Conservation (phyloP, 2,888 invertebrate genomes). For the Erynnis tages region DNA sequence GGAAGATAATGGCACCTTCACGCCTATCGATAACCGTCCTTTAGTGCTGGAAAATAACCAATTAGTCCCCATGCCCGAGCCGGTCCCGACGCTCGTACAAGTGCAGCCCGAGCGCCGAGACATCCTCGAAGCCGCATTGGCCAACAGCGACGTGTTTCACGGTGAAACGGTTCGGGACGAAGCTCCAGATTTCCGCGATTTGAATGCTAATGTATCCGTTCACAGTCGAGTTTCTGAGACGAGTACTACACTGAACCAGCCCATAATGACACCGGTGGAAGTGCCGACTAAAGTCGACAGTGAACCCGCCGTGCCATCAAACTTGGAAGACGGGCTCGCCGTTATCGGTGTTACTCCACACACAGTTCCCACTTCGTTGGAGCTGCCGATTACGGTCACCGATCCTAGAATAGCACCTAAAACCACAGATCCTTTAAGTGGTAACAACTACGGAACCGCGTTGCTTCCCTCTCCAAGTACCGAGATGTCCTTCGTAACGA, state of each 20-base stretch:
- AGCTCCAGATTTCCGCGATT: conserved; percentile 82
- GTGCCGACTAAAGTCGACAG: conserved; percentile 80
- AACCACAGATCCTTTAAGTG: conserved; percentile 63
- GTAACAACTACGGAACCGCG: conserved; percentile 48
- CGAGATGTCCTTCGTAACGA: conserved; percentile 55
- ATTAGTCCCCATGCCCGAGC: conserved; percentile 69
- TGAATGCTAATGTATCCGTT: conserved; percentile 79
- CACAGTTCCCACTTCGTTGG: conserved; percentile 85
- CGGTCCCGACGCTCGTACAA: conserved; percentile 47
- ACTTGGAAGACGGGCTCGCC: conserved; percentile 80
- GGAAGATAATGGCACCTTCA: conserved; percentile 86
- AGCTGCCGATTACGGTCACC: conserved; percentile 88
- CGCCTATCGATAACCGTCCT: conserved; percentile 87
- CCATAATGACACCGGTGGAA: conserved; percentile 92
- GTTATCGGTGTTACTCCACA: conserved; percentile 81
- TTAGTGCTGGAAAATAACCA: conserved; percentile 78
- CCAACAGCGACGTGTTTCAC: conserved; percentile 88
- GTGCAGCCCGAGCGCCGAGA: conserved; percentile 82
- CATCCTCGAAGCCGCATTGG: conserved; percentile 88
- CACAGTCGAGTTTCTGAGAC: conserved; percentile 87
- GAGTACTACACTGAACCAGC: conserved; percentile 87
- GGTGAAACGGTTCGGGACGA: conserved; percentile 75
- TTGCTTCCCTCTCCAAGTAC: conserved; percentile 59
- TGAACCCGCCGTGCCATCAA: conserved; percentile 54
- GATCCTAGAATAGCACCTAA: conserved; percentile 86